Percentiles rank a stretch among this genome's conserved stretches.
Conservation (phyloP, 2,888 invertebrate species). For the Ormyrus labotus region DNA sequence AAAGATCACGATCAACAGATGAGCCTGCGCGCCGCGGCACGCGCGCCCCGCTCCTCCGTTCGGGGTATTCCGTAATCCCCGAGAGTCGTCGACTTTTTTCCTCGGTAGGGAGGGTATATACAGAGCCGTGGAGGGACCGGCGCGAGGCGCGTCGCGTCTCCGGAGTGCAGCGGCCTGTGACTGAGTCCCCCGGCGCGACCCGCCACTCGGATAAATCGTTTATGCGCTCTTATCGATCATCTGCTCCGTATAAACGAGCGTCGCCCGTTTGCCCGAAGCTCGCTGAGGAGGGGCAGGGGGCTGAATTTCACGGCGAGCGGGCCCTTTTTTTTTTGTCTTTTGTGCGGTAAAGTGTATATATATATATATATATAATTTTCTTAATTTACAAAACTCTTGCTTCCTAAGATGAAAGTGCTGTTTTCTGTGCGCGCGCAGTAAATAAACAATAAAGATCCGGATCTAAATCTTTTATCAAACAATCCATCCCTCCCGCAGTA, state of each 20-base stretch:
- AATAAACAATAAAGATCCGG: neutral
- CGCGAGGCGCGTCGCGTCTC: neutral
- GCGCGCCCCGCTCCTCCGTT: neutral
- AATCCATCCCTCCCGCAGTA: neutral
- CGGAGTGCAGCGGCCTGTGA: neutral
- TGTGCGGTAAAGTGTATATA: no score
- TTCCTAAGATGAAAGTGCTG: no score
- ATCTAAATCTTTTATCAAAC: neutral
- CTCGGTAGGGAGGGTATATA: no score
- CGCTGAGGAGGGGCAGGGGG: no score
- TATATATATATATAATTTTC: no score
- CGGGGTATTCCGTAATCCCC: conserved; percentile 35
- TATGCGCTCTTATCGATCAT: conserved; percentile 32
- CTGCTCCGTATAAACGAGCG: neutral
- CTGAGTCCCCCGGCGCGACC: conserved; percentile 31
- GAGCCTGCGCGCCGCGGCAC: neutral
- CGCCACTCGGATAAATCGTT: conserved; percentile 4
- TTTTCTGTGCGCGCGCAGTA: neutral
- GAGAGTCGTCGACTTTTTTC: neutral
- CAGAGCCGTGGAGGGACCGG: neutral
- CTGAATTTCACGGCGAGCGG: no score
- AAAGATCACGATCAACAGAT: conserved; percentile 40
- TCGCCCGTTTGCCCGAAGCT: no score
- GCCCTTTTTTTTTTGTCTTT: no score
- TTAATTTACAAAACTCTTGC: no score